phyloP scores from a whole-genome alignment of 2,888 invertebrate genomes.

The Himalopsyche tibetana region DNA sequence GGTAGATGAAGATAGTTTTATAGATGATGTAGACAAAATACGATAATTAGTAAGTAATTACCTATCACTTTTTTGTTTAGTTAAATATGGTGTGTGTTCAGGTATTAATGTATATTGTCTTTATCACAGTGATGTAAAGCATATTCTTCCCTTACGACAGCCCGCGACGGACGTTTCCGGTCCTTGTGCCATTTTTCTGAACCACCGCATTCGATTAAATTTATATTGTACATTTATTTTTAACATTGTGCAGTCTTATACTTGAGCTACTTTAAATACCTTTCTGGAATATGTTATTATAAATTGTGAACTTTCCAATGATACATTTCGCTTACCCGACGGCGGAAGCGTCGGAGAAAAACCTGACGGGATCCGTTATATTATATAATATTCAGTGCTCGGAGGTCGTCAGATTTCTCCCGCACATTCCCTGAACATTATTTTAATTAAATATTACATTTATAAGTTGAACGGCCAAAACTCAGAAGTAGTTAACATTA shows the following conservation, averaged over 20 bases:
- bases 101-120: conserved; percentile 66
- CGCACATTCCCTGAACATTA: conserved; percentile 55
- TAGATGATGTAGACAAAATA: conserved; percentile 64
- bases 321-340: conserved; percentile 49
- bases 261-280: conserved; percentile 63
- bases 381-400: conserved; percentile 45
- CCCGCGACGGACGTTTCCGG: conserved; percentile 24
- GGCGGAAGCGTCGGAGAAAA: conserved; percentile 46
- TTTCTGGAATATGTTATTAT: conserved; percentile 60
- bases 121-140: conserved; percentile 66
- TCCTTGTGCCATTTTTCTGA: conserved; percentile 40
- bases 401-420: conserved; percentile 41
- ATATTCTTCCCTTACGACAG: conserved; percentile 56
- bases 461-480: conserved; percentile 65
- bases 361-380: conserved; percentile 49
- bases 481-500: conserved; percentile 57
- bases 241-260: conserved; percentile 64
- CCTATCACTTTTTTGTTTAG: conserved; percentile 59
- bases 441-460: conserved; percentile 55
- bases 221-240: conserved; percentile 62
- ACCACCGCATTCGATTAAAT: conserved; percentile 45
- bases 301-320: conserved; percentile 55
- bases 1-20: conserved; percentile 59
- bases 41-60: conserved; percentile 61
- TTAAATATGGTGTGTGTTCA: conserved; percentile 63